Evolutionary conservation across 2,888 invertebrate species (phyloP), one percentile per base, ranked within the genome.

Genomic region (Ormyrus thymus): DNA sequence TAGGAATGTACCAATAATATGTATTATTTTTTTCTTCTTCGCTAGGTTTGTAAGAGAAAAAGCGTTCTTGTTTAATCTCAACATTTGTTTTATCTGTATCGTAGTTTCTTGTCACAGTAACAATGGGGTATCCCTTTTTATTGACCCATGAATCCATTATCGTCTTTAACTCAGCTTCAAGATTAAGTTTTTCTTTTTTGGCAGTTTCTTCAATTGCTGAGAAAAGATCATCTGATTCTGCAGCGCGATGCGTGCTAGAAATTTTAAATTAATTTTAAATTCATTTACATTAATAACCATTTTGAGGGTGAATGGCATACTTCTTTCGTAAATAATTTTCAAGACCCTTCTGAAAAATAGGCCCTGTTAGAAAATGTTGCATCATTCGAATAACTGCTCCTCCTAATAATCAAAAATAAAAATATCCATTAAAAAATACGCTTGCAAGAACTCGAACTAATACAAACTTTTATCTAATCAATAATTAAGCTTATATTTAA

Each of bases 41-140:
- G 7, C 1, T 68, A 1, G 78, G 4, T 15, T 81, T 64, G 9
- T 72, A 61, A 9, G 76, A 59, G 3, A 82, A 71, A 73, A 85
- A 88, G 68, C 84, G 84, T 50, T 86, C 91, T 90, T 93, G 93
- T 0, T 87, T 87, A 58, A 93, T 85, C 0, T 83, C 88, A 86
- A 91, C 90, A 7, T 83, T 84, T 13, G 90, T 90, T 15, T 89
- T 90, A 0, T 6, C 58, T 29, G 29, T 29, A 6, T 56, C 58
- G 68, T 92, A 91, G 84, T 92, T 86, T 6, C 92, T 91, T 7
- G 89, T 87, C 0, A 94, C 93, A 0, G 87, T 91, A 0, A 95
- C 87, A 1, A 94, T 90, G 0, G 95, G 95, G 84, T 92, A 94
- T 0, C 95, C 94, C 8, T 92, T 89, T 83, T 94, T 92, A 62